Conservation (phyloP, 2,113 vertebrate genomes). For the Malurus elegans region DNA sequence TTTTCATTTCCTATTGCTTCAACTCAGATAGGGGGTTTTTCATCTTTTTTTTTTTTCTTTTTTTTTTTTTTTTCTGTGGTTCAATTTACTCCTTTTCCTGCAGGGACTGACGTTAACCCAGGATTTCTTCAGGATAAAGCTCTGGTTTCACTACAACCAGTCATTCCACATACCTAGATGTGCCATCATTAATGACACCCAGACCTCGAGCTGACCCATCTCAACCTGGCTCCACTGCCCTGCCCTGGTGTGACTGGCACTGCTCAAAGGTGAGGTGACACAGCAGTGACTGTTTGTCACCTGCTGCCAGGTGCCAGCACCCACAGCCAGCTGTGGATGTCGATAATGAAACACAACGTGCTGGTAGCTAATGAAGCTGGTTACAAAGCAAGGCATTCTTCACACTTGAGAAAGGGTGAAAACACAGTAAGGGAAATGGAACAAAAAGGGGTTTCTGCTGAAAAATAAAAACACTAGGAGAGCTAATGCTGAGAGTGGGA, state of each 20-base stretch:
- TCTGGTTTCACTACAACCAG: background rate
- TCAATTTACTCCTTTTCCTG: slow-evolving; percentile 27
- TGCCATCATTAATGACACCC: background rate
- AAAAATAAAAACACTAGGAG: slow-evolving; percentile 6
- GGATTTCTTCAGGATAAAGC: background rate
- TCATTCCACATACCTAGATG: background rate
- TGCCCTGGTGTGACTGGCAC: background rate
- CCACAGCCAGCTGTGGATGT: background rate
- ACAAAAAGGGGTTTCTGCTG: background rate
- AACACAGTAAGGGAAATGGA: background rate
- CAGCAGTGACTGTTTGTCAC: background rate
- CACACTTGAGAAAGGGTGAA: background rate
- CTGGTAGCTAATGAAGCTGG: background rate
- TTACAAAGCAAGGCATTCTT: background rate
- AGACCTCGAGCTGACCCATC: background rate
- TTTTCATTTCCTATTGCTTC: slow-evolving; percentile 63
- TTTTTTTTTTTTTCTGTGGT: background rate
- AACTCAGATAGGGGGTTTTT: background rate
- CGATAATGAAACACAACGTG: background rate
- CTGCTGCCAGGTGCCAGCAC: background rate
- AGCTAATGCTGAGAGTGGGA: background rate
- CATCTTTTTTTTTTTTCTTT: background rate
- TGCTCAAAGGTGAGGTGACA: background rate
- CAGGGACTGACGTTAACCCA: background rate
- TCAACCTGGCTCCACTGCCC: rapidly evolving